phyloP scores from a whole-genome alignment of 2,113 vertebrate genomes.

The cat (Felis catus) region F.catus_Fca126_mat1.0 CM031419.1:2454501-2455000 shows the following conservation, averaged over 20 bases:
- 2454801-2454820: no score
- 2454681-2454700: no score
- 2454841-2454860: not conserved
- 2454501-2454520: not conserved
- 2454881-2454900: not conserved
- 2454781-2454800: not conserved
- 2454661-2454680: not conserved
- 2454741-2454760: accelerated
- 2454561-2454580: not conserved
- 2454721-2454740: no score
- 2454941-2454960: not conserved
- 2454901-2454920: not conserved
- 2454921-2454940: not conserved
- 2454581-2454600: not conserved
- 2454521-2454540: accelerated
- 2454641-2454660: not conserved
- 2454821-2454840: accelerated
- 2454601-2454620: not conserved
- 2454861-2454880: not conserved
- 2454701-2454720: not conserved
- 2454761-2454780: not conserved
- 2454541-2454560: not conserved
- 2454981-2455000: not conserved
- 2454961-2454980: not conserved
- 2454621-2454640: not conserved